Evolutionary conservation across 2,797 vertebrate species (phyloP).

Genomic region (Zalophus californianus): DNA sequence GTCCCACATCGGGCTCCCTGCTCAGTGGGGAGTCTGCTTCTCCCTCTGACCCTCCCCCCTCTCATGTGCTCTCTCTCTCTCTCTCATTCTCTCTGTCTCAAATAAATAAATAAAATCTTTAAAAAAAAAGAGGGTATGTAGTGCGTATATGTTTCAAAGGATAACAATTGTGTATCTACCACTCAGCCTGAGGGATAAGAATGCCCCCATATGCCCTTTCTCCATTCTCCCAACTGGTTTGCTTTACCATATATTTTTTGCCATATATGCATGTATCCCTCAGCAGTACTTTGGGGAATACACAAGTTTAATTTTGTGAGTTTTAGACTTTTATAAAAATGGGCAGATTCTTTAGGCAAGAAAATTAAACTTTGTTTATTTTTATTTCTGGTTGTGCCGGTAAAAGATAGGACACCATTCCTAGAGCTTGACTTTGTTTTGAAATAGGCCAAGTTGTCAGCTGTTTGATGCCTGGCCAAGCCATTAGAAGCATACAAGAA

Average conservation of each 20-base stretch:
- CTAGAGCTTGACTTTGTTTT: conserved; percentile 11
- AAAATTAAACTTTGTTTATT: background rate
- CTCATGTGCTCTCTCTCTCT: no score
- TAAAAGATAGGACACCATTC: background rate
- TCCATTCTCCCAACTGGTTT: background rate
- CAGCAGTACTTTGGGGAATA: background rate
- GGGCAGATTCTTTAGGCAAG: background rate
- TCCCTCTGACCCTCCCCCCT: no score
- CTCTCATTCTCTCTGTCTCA: no score
- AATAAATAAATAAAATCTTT: no score
- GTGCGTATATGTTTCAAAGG: background rate
- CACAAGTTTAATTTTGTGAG: background rate
- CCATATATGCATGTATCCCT: background rate
- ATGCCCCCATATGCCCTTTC: background rate
- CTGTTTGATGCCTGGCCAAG: background rate
- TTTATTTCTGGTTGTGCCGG: background rate
- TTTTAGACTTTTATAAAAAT: background rate
- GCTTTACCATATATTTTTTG: background rate
- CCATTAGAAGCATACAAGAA: background rate
- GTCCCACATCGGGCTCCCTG: no score
- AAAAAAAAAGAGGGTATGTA: background rate
- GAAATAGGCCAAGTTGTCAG: background rate
- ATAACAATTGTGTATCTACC: background rate
- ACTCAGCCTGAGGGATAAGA: background rate
- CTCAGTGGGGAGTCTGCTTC: no score